Conservation (phyloP, 2,888 invertebrate species). For the Agrilus cyanescens region DNA sequence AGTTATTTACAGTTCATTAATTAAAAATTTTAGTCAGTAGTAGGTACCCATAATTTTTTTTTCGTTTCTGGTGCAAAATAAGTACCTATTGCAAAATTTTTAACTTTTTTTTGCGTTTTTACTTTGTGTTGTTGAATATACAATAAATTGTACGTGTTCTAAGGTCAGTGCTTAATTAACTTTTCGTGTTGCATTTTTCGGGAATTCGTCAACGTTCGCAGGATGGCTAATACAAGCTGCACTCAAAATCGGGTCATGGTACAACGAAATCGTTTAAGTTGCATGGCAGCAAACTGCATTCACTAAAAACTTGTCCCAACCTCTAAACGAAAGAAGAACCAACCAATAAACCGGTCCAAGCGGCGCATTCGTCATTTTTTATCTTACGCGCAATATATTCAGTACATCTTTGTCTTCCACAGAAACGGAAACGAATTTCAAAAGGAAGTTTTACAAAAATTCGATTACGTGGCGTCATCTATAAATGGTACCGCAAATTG, state of each 20-base stretch:
- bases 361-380: slow-evolving; percentile 32
- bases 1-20: too few relatives aligned
- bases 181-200: slow-evolving; percentile 10
- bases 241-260: slow-evolving; percentile 36
- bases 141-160: too few relatives aligned
- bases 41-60: too few relatives aligned
- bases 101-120: too few relatives aligned
- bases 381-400: slow-evolving; percentile 21
- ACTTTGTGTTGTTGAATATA: too few relatives aligned
- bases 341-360: slow-evolving; percentile 32
- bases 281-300: slow-evolving; percentile 32
- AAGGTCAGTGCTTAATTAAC: too few relatives aligned
- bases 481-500: background rate
- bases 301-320: slow-evolving; percentile 35
- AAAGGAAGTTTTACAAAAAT: slow-evolving; percentile 8
- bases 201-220: slow-evolving; percentile 26
- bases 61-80: too few relatives aligned
- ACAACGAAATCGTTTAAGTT: slow-evolving; percentile 36
- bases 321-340: slow-evolving; percentile 31
- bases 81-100: too few relatives aligned
- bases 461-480: slow-evolving; percentile 6
- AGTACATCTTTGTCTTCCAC: slow-evolving; percentile 24
- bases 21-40: too few relatives aligned
- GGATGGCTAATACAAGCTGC: slow-evolving; percentile 28
- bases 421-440: slow-evolving; percentile 18